Conservation (phyloP, 1,140 invertebrate species). For the Mya arenaria region DNA sequence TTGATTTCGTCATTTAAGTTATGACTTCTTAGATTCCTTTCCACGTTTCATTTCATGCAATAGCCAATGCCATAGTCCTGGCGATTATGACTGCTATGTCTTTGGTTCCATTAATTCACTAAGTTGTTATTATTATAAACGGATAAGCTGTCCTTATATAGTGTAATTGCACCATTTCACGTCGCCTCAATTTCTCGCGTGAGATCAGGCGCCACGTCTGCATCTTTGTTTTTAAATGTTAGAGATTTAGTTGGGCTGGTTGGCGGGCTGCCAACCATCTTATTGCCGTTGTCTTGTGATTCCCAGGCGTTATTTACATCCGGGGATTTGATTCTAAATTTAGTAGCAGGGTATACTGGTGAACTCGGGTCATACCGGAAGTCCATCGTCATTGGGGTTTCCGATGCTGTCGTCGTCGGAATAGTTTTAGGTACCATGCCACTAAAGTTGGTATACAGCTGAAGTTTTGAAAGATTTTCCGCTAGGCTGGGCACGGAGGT, state of each 20-base stretch:
- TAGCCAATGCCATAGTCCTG: too few species aligned
- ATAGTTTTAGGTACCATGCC: conserved; percentile 33
- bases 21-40: too few species aligned
- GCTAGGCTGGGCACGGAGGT: conserved; percentile 27
- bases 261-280: neutral
- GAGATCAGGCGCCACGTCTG: conserved; percentile 44
- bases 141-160: too few species aligned
- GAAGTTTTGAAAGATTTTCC: conserved; percentile 50
- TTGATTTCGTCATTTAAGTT: too few species aligned
- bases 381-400: conserved; percentile 47
- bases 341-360: conserved; percentile 46
- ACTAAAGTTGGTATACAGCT: conserved; percentile 44
- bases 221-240: conserved; percentile 51
- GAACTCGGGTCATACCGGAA: conserved; percentile 44
- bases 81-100: too few species aligned
- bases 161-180: too few species aligned
- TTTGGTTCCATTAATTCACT: too few species aligned
- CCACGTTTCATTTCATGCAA: too few species aligned
- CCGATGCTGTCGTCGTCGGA: neutral
- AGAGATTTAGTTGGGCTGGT: conserved; percentile 41
- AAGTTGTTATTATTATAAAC: too few species aligned
- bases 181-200: conserved; percentile 51
- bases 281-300: neutral
- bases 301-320: conserved; percentile 45
- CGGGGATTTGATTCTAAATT: conserved; percentile 57